These are phyloP conservation scores for Leontocebus nigricollis DNA, from an alignment of 2,797 vertebrate species.

Conservation along the genomic window DNA sequence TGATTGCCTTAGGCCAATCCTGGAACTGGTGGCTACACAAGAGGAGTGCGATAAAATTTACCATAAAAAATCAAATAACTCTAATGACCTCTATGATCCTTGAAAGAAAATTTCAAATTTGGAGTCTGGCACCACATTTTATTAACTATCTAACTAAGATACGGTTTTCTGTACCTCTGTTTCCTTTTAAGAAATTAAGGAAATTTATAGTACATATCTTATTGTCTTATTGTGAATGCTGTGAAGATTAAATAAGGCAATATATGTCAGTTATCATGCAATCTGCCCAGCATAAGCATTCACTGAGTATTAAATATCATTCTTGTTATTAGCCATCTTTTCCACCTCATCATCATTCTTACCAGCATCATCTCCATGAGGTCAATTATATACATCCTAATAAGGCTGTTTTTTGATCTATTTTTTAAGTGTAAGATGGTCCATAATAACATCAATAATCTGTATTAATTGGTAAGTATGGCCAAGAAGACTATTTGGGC, in stretches of 20 bases:
- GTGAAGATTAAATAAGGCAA: neutral
- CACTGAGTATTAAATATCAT: neutral
- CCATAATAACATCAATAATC: neutral
- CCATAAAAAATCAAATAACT: neutral
- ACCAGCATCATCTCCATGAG: neutral
- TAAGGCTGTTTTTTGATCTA: neutral
- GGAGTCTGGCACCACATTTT: neutral
- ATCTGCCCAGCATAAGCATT: neutral
- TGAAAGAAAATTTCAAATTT: neutral
- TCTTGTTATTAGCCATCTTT: neutral
- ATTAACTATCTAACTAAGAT: neutral
- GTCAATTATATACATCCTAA: neutral
- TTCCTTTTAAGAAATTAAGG: neutral
- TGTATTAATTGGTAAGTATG: neutral
- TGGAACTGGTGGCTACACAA: neutral
- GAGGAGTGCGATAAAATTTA: neutral
- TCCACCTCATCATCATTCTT: neutral
- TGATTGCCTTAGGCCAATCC: neutral
- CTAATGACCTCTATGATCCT: neutral
- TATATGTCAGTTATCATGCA: neutral
- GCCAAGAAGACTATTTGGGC: neutral
- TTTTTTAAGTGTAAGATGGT: neutral
- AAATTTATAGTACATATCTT: neutral
- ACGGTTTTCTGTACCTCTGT: neutral
- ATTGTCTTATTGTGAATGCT: neutral